Evolutionary conservation across 2,113 vertebrate species (phyloP).

Genomic region (Heloderma charlesbogerti): DNA sequence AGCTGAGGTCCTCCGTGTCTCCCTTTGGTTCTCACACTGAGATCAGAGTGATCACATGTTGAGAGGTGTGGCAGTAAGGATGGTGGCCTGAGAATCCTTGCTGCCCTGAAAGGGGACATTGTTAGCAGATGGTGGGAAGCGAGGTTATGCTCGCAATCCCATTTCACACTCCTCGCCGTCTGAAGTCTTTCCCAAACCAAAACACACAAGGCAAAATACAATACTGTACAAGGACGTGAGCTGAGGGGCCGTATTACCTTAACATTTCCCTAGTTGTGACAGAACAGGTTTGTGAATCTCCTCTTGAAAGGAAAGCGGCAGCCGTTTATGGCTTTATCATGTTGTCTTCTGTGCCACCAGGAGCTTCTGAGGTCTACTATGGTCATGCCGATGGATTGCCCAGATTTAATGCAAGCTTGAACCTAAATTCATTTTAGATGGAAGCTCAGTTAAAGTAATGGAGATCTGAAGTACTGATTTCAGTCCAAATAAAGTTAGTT

Average conservation of each 20-base stretch:
- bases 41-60: constrained; percentile 14
- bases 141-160: neutral
- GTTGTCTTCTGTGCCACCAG: neutral
- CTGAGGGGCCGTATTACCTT: too few species aligned
- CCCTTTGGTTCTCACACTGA: neutral
- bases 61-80: constrained; percentile 21
- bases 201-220: neutral
- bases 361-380: neutral
- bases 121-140: constrained; percentile 45
- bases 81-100: constrained; percentile 49
- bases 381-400: neutral
- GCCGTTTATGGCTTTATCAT: neutral
- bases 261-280: neutral
- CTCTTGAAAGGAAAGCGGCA: neutral
- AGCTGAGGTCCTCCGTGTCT: neutral
- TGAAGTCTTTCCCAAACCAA: constrained; percentile 29
- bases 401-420: neutral
- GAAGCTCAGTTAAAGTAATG: neutral
- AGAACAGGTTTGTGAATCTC: neutral
- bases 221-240: neutral
- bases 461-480: neutral
- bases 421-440: neutral
- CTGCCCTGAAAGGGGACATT: constrained; percentile 22
- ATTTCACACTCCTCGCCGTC: constrained; percentile 25
- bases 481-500: neutral